Conservation (phyloP, 2,113 vertebrate genomes). For the Dromiciops gliroides region DNA sequence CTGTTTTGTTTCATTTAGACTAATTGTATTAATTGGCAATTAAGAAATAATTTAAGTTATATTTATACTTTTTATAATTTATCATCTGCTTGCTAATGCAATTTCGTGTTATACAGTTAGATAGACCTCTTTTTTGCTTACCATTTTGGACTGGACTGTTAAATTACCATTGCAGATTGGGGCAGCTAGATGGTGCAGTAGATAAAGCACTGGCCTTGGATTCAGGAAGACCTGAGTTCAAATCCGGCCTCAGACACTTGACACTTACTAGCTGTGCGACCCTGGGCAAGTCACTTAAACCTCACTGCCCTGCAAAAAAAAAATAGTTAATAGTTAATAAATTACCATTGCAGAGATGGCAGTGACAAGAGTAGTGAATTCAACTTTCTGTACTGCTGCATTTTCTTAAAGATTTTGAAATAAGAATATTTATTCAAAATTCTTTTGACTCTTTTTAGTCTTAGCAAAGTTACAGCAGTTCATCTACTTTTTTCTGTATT, state of each 20-base stretch:
- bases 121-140: slow-evolving; percentile 25
- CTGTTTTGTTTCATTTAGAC: not conserved
- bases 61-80: not conserved
- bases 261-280: too few species aligned
- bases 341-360: not conserved
- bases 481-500: not conserved
- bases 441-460: slow-evolving; percentile 8
- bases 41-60: not conserved
- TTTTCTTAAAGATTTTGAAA: not conserved
- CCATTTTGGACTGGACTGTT: not conserved
- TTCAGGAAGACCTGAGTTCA: too few species aligned
- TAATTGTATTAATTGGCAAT: not conserved
- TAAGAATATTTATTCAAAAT: slow-evolving; percentile 11
- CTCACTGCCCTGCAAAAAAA: too few species aligned
- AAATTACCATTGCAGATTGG: slow-evolving; percentile 9
- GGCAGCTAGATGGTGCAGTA: too few species aligned
- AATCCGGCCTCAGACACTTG: too few species aligned
- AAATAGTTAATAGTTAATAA: too few species aligned
- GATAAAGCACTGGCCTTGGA: too few species aligned
- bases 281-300: too few species aligned
- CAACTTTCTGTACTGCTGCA: slow-evolving; percentile 8
- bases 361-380: not conserved
- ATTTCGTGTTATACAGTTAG: not conserved
- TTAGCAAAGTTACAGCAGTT: not conserved
- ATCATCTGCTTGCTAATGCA: not conserved